Evolutionary conservation across 2,888 invertebrate species (phyloP).

Genomic region (Patella caerulea): DNA sequence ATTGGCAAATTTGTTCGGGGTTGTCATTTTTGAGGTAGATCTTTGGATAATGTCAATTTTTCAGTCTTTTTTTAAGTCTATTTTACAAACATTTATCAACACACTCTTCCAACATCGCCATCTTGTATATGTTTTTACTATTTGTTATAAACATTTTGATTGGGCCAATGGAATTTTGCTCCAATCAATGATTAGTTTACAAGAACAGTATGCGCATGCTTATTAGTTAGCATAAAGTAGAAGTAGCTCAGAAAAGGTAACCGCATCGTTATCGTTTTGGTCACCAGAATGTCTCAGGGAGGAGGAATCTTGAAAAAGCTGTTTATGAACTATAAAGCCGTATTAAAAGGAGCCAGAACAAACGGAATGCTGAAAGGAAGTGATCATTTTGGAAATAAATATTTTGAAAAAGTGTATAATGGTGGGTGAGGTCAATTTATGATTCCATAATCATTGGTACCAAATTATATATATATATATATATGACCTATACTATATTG

Average conservation of each 20-base stretch:
- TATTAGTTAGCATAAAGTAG: neutral
- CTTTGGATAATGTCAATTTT: too few species aligned
- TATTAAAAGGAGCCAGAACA: conserved; percentile 23
- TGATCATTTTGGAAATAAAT: conserved; percentile 44
- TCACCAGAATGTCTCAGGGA: conserved; percentile 12
- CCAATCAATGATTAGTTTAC: neutral
- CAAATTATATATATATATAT: too few species aligned
- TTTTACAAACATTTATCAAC: neutral
- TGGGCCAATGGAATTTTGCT: neutral
- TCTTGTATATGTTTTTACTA: too few species aligned
- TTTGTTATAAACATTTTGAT: conserved; percentile 8
- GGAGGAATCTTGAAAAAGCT: conserved; percentile 15
- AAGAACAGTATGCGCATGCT: neutral
- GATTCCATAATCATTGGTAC: neutral
- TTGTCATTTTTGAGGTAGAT: too few species aligned
- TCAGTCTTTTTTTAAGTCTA: neutral
- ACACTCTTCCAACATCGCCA: too few species aligned
- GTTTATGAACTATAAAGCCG: conserved; percentile 31
- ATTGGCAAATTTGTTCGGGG: conserved; percentile 79
- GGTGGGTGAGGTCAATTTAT: neutral
- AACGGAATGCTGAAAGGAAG: conserved; percentile 35
- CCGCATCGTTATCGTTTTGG: neutral
- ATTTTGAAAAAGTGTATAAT: conserved; percentile 32
- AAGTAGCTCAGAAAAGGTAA: conserved; percentile 12
- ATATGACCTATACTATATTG: too few species aligned